phyloP scores from a whole-genome alignment of 1,140 invertebrate species.

The Drosophila pallidifrons region DNA sequence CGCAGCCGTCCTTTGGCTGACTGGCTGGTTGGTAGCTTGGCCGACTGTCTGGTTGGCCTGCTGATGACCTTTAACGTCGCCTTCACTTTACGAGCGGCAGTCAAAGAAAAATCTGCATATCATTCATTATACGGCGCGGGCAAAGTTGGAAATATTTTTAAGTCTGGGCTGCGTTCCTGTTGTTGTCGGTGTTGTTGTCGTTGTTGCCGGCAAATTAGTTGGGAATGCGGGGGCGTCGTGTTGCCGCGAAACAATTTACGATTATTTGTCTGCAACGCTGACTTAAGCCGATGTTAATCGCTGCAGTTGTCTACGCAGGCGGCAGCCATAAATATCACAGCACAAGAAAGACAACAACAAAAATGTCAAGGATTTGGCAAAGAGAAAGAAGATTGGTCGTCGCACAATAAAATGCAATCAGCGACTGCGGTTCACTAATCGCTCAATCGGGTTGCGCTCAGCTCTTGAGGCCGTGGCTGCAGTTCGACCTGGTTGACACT shows the following conservation, averaged over 20 bases:
- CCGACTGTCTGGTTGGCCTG: conserved; percentile 11
- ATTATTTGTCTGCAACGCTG: conserved; percentile 62
- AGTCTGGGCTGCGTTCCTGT: background rate
- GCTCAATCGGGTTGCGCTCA: conserved; percentile 37
- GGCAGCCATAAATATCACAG: conserved; percentile 57
- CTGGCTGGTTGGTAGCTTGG: background rate
- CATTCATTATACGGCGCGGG: conserved; percentile 57
- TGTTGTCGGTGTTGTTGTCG: conserved; percentile 35
- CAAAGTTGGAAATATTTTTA: background rate
- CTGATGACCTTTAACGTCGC: conserved; percentile 76
- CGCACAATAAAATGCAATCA: conserved; percentile 61
- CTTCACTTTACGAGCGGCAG: conserved; percentile 63
- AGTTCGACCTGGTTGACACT: conserved; percentile 61
- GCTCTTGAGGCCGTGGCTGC: conserved; percentile 26
- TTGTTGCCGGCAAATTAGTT: conserved; percentile 41
- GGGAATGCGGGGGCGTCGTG: conserved; percentile 46
- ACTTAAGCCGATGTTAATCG: conserved; percentile 50
- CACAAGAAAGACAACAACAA: background rate
- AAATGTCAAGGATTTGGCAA: conserved; percentile 74
- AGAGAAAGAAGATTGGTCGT: conserved; percentile 37
- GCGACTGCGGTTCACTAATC: conserved; percentile 45
- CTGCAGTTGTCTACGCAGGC: conserved; percentile 47
- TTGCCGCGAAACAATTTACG: conserved; percentile 64
- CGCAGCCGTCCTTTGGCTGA: background rate
- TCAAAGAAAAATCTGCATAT: conserved; percentile 67